phyloP scores from a whole-genome alignment of 2,113 vertebrate genomes.

The Melanerpes formicivorus region DNA sequence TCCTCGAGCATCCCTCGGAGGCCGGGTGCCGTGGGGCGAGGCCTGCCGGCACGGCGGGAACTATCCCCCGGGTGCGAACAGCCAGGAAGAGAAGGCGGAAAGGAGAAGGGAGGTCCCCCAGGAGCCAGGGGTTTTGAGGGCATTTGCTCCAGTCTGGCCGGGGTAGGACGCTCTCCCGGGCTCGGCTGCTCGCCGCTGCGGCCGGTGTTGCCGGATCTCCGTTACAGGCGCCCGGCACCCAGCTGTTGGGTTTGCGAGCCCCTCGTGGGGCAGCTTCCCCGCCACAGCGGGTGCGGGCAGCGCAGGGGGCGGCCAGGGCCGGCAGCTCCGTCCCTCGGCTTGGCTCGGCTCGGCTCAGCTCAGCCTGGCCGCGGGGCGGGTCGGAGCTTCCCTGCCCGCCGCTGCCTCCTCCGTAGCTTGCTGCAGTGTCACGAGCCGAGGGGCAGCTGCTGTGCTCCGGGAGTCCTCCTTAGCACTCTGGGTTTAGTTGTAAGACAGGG shows the following conservation, averaged over 20 bases:
- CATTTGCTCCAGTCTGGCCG: no score
- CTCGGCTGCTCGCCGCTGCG: not conserved
- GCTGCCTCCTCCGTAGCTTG: not conserved
- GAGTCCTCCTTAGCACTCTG: accelerated
- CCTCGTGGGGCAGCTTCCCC: not conserved
- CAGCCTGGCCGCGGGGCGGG: not conserved
- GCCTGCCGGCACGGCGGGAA: not conserved
- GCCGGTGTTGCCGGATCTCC: not conserved
- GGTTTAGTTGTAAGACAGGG: not conserved
- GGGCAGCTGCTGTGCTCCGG: not conserved
- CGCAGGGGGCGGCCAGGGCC: not conserved
- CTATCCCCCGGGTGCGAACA: not conserved
- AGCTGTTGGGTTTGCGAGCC: not conserved
- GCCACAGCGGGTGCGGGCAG: not conserved
- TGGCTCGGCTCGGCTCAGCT: not conserved
- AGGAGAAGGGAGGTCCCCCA: not conserved
- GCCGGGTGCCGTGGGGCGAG: not conserved
- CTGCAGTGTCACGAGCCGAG: not conserved
- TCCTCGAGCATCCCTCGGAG: not conserved
- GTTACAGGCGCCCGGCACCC: not conserved
- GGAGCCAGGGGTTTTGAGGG: not conserved
- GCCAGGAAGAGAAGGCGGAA: not conserved
- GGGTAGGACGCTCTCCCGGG: not conserved
- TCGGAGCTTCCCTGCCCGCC: not conserved
- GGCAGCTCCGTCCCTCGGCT: not conserved